Evolutionary conservation across 2,113 vertebrate genomes (phyloP), one percentile per base, ranked within the genome.

Genomic region (Ancistrus triradiatus): DNA sequence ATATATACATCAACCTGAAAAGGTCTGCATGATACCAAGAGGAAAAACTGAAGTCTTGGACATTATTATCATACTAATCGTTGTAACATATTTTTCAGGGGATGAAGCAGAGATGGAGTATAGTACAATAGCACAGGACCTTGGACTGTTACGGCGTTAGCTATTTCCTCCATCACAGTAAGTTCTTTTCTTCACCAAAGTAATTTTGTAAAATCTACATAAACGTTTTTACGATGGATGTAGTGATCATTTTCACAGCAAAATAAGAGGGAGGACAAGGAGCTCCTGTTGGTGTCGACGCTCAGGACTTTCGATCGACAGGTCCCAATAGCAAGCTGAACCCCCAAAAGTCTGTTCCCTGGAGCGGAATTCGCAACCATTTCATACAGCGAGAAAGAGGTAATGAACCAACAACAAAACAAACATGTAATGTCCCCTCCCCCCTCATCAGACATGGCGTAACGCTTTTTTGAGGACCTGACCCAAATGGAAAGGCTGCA

Each of bases 21-120:
- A n/a, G n/a, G n/a, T n/a, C n/a, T n/a, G n/a, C n/a, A n/a, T n/a
- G n/a, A n/a, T n/a, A n/a, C n/a, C n/a, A n/a, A n/a, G n/a, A n/a
- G n/a, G n/a, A n/a, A n/a, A n/a, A n/a, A n/a, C n/a, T n/a, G n/a
- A n/a, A n/a, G n/a, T n/a, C n/a, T n/a, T n/a, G 40, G n/a, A 43
- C 40, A 43, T 15, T 43, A n/a, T n/a, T 58, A 42, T 14, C 19
- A 18, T 18, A 18, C 19, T 31, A 2, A 27, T 18, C 14, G 1
- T n/a, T 40, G 56, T 17, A 65, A 47, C 42, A 43, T 6, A 66
- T 47, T 44, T 48, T 70, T n/a, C 65, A 94, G 92, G n/a, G 81
- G 92, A 95, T 60, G 92, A 96, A 74, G 93, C 93, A 11, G 91
- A 95, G 81, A 94, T 95, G 91, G 92, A 94, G 76, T 95, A 97